Evolutionary conservation across 2,113 vertebrate species (phyloP), one percentile per base, ranked within the genome.

Genomic region (Athene cunicularia): DNA sequence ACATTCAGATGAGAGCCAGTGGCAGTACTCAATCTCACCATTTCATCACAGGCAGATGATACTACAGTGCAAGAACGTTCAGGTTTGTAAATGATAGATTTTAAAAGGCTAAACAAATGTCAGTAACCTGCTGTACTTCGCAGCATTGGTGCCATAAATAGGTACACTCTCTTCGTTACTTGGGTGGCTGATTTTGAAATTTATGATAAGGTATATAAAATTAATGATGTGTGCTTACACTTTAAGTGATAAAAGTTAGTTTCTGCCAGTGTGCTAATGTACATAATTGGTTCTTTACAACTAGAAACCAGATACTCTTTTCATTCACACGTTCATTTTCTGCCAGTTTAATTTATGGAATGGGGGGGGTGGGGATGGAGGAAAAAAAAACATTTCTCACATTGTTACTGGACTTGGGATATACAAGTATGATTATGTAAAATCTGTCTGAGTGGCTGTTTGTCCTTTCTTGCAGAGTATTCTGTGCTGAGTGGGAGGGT

Each of bases 401-500:
- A 28, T 33, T 71, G 39, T 79, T 74, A 22, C 86, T 59, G 83
- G 84, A 80, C 73, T 80, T 19, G 28, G 62, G 82, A 74, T 77
- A 41, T 62, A 33, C 23, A 66, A 68, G 23, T 26, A 68, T 24
- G 35, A 88, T 86, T 60, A 80, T 59, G 87, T 72, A 72, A 95
- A 96, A 94, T 77, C 93, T 77, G 79, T 86, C 32, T 14, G 86
- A 80, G 77, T 96, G 97, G 89, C 95, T 94, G 95, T 97, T 92
- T 93, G 97, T 97, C 98, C 98, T 88, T 97, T 97, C 98, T 97
- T 74, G 93, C 92, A 90, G 98, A 98, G 98, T 98, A 93, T 98
- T 98, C 97, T 97, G 98, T 98, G 98, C 98, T 96, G 98, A 99
- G 99, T 99, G 99, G 99, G 99, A 99, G 99, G 99, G 99, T 99